Conservation (phyloP, 64 coral and sea anemone genomes). For the Orbicella faveolata region DNA sequence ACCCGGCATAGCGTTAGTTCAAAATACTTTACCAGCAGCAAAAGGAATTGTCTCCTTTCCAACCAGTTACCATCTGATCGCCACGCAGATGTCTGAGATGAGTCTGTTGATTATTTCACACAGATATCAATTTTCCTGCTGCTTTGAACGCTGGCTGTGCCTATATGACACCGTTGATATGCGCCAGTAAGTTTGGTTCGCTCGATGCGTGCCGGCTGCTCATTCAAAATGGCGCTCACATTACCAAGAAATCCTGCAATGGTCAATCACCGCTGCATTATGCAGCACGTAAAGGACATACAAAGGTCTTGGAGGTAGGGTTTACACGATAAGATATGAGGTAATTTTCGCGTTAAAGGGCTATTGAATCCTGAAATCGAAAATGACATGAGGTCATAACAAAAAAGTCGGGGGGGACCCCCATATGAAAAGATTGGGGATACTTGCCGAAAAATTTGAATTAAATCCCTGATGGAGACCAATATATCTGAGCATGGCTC, state of each 20-base stretch:
- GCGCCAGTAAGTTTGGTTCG: conserved; percentile 64
- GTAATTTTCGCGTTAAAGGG: no score
- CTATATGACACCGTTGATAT: conserved; percentile 42
- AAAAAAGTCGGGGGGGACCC: no score
- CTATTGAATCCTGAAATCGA: no score
- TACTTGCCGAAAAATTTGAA: no score
- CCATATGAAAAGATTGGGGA: no score
- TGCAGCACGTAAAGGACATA: conserved; percentile 47
- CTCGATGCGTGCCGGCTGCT: conserved; percentile 63
- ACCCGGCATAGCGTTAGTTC: neutral
- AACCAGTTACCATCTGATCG: neutral
- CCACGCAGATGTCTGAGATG: neutral
- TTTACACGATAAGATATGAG: neutral
- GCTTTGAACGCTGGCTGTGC: neutral
- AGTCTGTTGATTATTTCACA: neutral
- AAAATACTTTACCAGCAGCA: neutral
- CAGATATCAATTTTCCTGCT: conserved; percentile 61
- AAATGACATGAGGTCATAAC: no score
- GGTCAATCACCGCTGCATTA: conserved; percentile 79
- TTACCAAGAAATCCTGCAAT: conserved; percentile 41
- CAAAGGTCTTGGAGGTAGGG: conserved; percentile 57
- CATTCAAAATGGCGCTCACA: conserved; percentile 66
- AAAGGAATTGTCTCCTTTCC: neutral
- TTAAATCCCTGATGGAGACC: no score
- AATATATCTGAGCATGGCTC: no score